Evolutionary conservation across 2,888 invertebrate genomes (phyloP).

Genomic region (Mythimna lalbum): DNA sequence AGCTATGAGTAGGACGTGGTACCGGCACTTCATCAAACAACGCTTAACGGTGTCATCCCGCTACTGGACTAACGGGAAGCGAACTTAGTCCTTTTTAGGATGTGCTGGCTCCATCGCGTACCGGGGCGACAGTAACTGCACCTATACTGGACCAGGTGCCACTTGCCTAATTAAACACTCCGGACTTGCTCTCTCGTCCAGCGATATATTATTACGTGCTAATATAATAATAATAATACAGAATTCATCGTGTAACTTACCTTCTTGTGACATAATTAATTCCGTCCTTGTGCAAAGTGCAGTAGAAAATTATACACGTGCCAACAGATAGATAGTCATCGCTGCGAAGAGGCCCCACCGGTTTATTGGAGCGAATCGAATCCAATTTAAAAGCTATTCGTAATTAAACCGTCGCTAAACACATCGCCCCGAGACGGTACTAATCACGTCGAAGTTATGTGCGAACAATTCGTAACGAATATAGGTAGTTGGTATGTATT

Average conservation of each 20-base stretch:
- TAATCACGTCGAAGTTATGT: constrained; percentile 37
- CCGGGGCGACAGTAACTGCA: constrained; percentile 71
- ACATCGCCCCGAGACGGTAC: constrained; percentile 59
- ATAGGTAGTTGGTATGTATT: constrained; percentile 7
- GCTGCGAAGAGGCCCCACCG: constrained; percentile 65
- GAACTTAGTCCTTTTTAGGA: constrained; percentile 85
- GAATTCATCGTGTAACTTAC: constrained; percentile 49
- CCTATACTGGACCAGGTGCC: constrained; percentile 67
- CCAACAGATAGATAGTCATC: constrained; percentile 48
- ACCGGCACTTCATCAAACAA: constrained; percentile 74
- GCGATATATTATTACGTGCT: constrained; percentile 53
- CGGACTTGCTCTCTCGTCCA: constrained; percentile 49
- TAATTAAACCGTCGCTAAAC: constrained; percentile 79
- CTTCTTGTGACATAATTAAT: constrained; percentile 56
- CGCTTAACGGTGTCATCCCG: constrained; percentile 75
- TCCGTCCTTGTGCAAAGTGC: constrained; percentile 63
- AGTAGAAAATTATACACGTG: constrained; percentile 71
- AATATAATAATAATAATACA: constrained; percentile 64
- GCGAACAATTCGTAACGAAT: constrained; percentile 12
- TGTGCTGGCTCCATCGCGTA: constrained; percentile 68
- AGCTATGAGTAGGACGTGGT: constrained; percentile 37
- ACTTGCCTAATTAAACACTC: constrained; percentile 74
- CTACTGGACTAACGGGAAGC: constrained; percentile 83
- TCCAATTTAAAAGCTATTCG: constrained; percentile 82
- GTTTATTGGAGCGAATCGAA: constrained; percentile 81